Conservation (phyloP, 2,888 invertebrate species). For the Molanna angustata region DNA sequence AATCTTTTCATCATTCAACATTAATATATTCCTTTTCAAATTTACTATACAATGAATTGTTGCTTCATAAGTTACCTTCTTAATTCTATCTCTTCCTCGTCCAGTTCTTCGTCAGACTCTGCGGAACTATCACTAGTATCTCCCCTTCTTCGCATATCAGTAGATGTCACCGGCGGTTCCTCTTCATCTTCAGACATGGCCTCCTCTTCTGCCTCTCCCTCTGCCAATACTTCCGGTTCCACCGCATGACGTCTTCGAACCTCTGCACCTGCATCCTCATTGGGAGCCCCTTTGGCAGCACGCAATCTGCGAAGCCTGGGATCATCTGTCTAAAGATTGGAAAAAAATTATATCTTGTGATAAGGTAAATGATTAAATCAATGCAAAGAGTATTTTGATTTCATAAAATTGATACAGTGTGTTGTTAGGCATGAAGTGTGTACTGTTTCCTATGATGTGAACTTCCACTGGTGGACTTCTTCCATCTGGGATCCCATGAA, state of each 20-base stretch:
- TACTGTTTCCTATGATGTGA: too few relatives aligned
- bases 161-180: too few relatives aligned
- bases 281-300: constrained; percentile 48
- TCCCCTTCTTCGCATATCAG: constrained; percentile 47
- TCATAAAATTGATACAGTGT: constrained; percentile 1
- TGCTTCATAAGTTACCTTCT: too few relatives aligned
- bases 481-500: too few relatives aligned
- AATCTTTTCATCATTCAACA: too few relatives aligned
- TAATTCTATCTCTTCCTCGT: constrained; percentile 78
- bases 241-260: constrained; percentile 35
- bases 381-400: too few relatives aligned
- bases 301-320: constrained; percentile 73
- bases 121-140: constrained; percentile 50
- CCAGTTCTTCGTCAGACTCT: constrained; percentile 80
- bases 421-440: background rate
- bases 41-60: too few relatives aligned
- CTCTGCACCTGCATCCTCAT: constrained; percentile 55
- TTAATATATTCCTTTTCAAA: too few relatives aligned
- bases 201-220: constrained; percentile 40
- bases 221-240: constrained; percentile 26
- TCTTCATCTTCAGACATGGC: constrained; percentile 37
- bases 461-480: too few relatives aligned
- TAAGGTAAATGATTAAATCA: too few relatives aligned
- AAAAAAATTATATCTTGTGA: too few relatives aligned
- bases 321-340: constrained; percentile 73